Percentiles rank a stretch among this genome's conserved stretches.
Conservation (phyloP, 2,113 vertebrate species). For the Varanus komodoensis region DNA sequence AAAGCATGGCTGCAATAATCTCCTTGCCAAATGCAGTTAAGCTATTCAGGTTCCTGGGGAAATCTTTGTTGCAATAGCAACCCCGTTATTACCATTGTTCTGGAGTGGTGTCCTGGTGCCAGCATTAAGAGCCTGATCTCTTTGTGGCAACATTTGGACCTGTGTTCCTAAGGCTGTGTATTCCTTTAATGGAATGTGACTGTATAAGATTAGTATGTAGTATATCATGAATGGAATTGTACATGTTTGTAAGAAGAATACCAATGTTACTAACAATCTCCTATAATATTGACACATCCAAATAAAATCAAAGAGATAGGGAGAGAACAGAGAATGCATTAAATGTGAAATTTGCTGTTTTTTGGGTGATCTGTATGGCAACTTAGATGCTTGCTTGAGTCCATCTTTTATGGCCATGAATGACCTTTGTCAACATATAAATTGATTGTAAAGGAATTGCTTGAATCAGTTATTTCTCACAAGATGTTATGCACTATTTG, state of each 20-base stretch:
- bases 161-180: not conserved
- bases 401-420: conserved; percentile 44
- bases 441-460: conserved; percentile 49
- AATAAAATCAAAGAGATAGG: conserved; percentile 14
- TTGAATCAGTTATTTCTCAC: conserved; percentile 64
- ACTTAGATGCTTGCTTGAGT: conserved; percentile 27
- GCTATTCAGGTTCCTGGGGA: not conserved
- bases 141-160: not conserved
- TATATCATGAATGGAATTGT: not conserved
- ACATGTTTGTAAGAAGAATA: conserved; percentile 21
- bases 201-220: not conserved
- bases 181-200: not conserved
- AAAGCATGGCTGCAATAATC: not conserved
- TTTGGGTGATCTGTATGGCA: conserved; percentile 47
- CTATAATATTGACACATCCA: conserved; percentile 51
- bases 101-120: not conserved
- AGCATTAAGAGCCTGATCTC: not conserved
- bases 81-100: not conserved
- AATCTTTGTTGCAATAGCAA: not conserved
- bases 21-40: not conserved
- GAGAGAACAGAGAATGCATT: not conserved
- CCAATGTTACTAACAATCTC: conserved; percentile 43
- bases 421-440: conserved; percentile 51
- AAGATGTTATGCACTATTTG: conserved; percentile 39
- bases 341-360: conserved; percentile 37